Evolutionary conservation across 1,140 invertebrate species (phyloP).

Genomic region (Aphelenchoides avenae): DNA sequence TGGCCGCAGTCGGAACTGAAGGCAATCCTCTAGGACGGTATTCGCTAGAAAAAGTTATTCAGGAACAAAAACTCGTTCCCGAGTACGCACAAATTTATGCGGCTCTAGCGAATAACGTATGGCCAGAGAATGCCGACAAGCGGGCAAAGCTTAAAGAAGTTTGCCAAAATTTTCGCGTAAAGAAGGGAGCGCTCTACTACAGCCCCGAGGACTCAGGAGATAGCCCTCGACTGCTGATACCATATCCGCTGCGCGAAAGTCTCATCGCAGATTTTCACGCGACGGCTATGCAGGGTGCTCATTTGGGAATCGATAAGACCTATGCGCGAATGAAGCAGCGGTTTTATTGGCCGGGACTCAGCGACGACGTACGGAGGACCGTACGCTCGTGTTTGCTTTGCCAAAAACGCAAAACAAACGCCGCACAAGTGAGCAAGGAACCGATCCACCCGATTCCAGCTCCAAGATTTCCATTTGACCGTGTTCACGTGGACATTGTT

Average conservation of each 20-base stretch:
- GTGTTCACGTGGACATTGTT: too few species aligned
- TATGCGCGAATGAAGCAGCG: constrained; percentile 4
- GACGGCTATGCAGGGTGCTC: constrained; percentile 2
- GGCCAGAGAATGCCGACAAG: not conserved
- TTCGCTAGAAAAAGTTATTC: constrained; percentile 2
- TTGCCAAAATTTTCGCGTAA: not conserved
- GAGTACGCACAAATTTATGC: constrained; percentile 1
- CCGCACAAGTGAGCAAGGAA: too few species aligned
- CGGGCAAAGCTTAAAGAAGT: not conserved
- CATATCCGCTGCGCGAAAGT: not conserved
- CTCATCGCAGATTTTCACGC: constrained; percentile 9
- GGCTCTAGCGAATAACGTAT: too few species aligned
- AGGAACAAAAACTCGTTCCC: constrained; percentile 6
- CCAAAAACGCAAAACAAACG: constrained; percentile 15
- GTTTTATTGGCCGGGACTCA: constrained; percentile 7
- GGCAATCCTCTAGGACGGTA: not conserved
- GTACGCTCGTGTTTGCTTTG: not conserved
- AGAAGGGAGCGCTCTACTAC: not conserved
- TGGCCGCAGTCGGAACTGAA: too few species aligned
- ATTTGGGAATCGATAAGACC: constrained; percentile 6
- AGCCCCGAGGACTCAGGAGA: too few species aligned
- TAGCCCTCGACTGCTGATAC: constrained; percentile 11
- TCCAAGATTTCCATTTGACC: too few species aligned
- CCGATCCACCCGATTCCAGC: too few species aligned
- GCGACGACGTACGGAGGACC: not conserved